Base-by-base conservation (phyloP, 2,797 vertebrate species). In the Sphenopsis melanotis region DNA sequence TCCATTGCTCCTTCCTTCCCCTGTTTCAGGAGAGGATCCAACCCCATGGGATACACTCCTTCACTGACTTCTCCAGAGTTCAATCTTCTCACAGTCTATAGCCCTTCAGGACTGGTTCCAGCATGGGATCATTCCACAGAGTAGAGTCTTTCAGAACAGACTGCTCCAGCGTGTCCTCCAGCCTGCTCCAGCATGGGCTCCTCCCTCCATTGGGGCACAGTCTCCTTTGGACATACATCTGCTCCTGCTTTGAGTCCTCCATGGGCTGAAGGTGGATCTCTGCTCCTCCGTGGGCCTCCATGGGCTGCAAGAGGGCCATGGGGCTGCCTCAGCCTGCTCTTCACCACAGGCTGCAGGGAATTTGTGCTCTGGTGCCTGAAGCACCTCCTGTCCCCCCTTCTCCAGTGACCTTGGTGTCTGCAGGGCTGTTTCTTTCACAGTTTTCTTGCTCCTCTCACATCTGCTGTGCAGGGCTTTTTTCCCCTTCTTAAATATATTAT, bases 301-400 rank as follows among this genome's bases (percentile, higher is more conserved):
- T 0, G 1, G 27, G 17, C n/a, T 72, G 36, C 32, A 52, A 5
- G 17, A 18, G 5, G 1, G 39, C 21, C 19, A 39, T 11, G 34
- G 36, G 3, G 15, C 30, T 42, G 4, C 24, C 7, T 63, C 36
- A 37, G 24, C 46, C 10, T 15, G 23, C 19, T n/a, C 23, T 10
- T 65, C 26, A 7, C 4, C 22, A 36, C 1, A 18, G 34, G 12
- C 14, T 83, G 44, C 11, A 53, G 9, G 24, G 8, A 50, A 47
- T 71, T 56, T 36, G 36, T 64, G 41, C 24, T 78, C 17, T 0
- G 0, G 32, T 0, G 0, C 29, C 53, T 36, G 26, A 4, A 60
- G 18, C 26, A 24, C 3, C 46, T 78, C 34, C 17, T 56, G 6
- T 10, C 17, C 3, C 19, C 50, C 52, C 26, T 68, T 29, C 36